These are phyloP conservation scores for Phycodurus eques DNA, from an alignment of 2,113 vertebrate species.

Conservation along the genomic window DNA sequence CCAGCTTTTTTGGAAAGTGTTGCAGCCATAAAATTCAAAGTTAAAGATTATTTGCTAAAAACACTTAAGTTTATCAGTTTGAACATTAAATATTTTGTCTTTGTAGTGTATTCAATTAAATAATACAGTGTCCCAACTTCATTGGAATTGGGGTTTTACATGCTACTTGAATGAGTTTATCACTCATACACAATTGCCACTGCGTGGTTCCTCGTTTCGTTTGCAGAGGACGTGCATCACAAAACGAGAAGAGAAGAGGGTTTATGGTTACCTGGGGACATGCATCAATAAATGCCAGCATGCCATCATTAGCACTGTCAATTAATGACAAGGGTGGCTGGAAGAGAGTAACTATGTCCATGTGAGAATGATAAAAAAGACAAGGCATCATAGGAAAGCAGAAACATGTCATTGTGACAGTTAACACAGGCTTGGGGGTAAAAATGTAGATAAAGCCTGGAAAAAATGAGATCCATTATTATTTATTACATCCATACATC, in stretches of 20 bases:
- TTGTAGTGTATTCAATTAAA: too few species aligned
- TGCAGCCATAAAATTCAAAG: too few species aligned
- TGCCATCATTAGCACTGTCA: constrained; percentile 47
- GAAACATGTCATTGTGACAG: constrained; percentile 11
- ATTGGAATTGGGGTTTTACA: too few species aligned
- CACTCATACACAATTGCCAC: constrained; percentile 51
- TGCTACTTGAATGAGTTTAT: constrained; percentile 58
- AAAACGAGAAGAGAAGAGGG: constrained; percentile 28
- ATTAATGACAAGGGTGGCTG: constrained; percentile 19
- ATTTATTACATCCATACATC: too few species aligned
- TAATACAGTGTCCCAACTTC: too few species aligned
- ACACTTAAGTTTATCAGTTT: too few species aligned
- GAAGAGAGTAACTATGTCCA: background rate
- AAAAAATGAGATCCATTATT: background rate
- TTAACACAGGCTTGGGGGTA: constrained; percentile 9
- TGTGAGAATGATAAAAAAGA: background rate
- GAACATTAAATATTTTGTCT: too few species aligned
- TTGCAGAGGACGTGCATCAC: constrained; percentile 29
- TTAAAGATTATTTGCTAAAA: too few species aligned
- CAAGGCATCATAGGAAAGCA: background rate
- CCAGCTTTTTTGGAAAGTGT: too few species aligned
- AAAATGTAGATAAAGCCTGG: constrained; percentile 2
- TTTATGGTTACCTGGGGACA: constrained; percentile 39
- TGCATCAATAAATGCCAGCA: constrained; percentile 60
- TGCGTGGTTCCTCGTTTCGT: constrained; percentile 18